phyloP scores from a whole-genome alignment of 23 tunicate genomes.

The Halocynthia roretzi region DNA sequence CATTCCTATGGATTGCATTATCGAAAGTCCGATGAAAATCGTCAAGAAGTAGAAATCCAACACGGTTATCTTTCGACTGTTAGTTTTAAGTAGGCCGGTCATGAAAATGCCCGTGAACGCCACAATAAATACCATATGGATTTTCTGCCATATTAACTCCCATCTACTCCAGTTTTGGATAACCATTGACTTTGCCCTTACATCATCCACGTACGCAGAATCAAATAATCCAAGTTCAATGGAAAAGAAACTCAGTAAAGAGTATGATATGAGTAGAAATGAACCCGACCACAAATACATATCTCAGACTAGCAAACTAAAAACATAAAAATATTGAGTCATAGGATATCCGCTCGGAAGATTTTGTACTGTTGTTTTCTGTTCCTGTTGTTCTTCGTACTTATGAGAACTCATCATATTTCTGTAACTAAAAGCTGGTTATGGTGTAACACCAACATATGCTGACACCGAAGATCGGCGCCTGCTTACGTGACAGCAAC shows the following conservation, averaged over 20 bases:
- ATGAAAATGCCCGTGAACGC: neutral
- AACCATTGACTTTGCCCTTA: neutral
- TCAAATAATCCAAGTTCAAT: slow-evolving; percentile 15
- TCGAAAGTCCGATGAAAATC: slow-evolving; percentile 40
- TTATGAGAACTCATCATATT: too few species aligned
- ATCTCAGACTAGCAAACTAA: too few species aligned
- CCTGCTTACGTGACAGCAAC: too few species aligned
- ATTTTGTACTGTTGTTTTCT: too few species aligned
- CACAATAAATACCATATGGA: neutral
- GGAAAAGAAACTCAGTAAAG: neutral
- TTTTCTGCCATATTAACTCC: neutral
- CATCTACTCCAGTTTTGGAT: neutral
- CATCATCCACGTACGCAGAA: slow-evolving; percentile 9
- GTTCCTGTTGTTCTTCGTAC: too few species aligned
- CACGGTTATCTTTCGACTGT: slow-evolving; percentile 33
- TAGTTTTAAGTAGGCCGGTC: slow-evolving; percentile 6
- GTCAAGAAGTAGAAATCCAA: slow-evolving; percentile 45
- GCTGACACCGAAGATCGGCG: too few species aligned
- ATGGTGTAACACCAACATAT: too few species aligned
- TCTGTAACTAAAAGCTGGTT: too few species aligned
- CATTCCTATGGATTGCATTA: slow-evolving; percentile 27
- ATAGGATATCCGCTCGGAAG: too few species aligned
- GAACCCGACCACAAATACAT: too few species aligned
- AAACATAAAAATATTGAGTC: too few species aligned
- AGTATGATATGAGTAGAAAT: too few species aligned